phyloP scores from a whole-genome alignment of 2,797 vertebrate species.

The Carduelis carduelis region DNA sequence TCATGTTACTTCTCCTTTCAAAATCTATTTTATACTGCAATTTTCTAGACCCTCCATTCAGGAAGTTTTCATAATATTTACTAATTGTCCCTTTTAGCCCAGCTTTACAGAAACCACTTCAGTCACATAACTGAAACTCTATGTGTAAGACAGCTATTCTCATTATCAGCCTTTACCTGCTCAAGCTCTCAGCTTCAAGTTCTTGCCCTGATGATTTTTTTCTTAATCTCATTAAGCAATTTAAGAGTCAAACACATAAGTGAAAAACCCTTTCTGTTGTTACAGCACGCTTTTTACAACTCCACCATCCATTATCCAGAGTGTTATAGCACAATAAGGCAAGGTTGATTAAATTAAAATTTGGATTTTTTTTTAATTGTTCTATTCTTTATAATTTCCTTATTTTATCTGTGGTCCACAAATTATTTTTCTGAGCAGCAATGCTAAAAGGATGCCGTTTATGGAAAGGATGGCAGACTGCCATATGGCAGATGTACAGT shows the following conservation, averaged over 20 bases:
- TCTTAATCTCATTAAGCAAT: slow-evolving; percentile 9
- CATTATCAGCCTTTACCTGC: background rate
- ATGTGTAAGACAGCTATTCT: background rate
- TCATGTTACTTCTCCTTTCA: background rate
- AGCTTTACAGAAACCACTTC: slow-evolving; percentile 19
- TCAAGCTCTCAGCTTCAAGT: background rate
- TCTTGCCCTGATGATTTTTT: background rate
- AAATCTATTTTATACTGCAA: slow-evolving; percentile 11
- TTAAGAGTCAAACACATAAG: background rate
- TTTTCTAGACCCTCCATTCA: slow-evolving; percentile 27
- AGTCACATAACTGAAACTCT: slow-evolving; percentile 2
- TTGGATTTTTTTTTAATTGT: background rate
- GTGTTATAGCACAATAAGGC: background rate
- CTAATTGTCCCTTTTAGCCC: slow-evolving; percentile 23
- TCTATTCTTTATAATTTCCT: background rate
- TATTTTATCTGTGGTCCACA: background rate
- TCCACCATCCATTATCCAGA: background rate
- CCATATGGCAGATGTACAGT: background rate
- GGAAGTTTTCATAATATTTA: slow-evolving; percentile 11
- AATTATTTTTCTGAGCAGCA: slow-evolving; percentile 2
- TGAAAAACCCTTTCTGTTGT: background rate
- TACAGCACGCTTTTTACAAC: background rate
- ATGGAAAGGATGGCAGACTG: background rate
- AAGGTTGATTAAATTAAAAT: background rate
- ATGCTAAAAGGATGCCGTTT: background rate